A percentile compares a stretch with the other conserved stretches of the same genome.
phyloP scores from a whole-genome alignment of 2,113 vertebrate genomes.

The Myodes glareolus region DNA sequence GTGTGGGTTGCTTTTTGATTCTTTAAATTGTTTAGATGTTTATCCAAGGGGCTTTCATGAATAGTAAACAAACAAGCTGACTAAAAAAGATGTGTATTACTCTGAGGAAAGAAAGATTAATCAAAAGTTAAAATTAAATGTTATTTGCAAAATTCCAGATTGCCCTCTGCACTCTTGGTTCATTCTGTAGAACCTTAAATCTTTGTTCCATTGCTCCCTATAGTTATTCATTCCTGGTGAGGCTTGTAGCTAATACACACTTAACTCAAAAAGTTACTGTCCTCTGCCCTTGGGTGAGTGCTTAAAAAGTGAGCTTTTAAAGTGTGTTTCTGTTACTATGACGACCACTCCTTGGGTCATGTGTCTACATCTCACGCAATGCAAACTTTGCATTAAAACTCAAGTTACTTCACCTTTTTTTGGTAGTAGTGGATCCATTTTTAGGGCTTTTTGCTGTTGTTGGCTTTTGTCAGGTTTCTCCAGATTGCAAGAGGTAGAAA shows the following conservation, averaged over 20 bases:
- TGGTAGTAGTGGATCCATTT: neutral
- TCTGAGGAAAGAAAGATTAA: slow-evolving; percentile 38
- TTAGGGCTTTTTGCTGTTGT: neutral
- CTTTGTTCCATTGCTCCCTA: neutral
- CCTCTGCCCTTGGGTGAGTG: neutral
- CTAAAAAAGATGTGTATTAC: slow-evolving; percentile 31
- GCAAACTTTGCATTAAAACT: neutral
- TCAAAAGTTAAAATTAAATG: slow-evolving; percentile 68
- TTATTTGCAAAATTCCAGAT: slow-evolving; percentile 48
- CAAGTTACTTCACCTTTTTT: neutral
- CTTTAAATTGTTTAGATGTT: slow-evolving; percentile 65
- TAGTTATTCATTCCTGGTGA: neutral
- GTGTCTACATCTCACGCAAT: neutral
- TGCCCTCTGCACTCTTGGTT: neutral
- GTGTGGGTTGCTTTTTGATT: neutral
- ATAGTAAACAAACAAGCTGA: slow-evolving; percentile 61
- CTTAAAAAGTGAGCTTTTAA: neutral
- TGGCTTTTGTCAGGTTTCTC: neutral
- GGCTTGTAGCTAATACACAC: neutral
- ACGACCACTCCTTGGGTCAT: neutral
- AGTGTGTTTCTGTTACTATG: neutral
- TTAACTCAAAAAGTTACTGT: slow-evolving; percentile 19
- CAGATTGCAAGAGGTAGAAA: neutral
- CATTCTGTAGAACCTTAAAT: slow-evolving; percentile 36
- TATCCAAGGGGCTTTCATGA: slow-evolving; percentile 32